Base-by-base conservation (phyloP, 2,888 invertebrate species). In the Strigamia transsilvanica region DNA sequence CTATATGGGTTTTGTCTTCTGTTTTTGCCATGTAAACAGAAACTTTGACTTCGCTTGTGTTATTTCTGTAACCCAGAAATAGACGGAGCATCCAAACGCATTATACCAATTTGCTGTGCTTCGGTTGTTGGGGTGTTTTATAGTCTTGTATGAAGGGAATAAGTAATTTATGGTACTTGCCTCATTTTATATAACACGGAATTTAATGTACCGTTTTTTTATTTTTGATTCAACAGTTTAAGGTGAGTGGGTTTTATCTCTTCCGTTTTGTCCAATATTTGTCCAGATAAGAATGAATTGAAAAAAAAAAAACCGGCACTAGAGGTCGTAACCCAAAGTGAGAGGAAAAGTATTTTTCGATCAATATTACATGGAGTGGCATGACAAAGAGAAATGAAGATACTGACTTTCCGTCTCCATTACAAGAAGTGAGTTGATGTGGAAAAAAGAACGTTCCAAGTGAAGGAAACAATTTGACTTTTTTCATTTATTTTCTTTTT, bases 321-420 rank as follows among this genome's bases (percentile, higher is more conserved):
- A 73, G 73, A 73, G 73, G 73, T 73, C 73, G 73, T 73, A 73
- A 73, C 73, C 73, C 73, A 10, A 73, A 73, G 73, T 73, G 73
- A 73, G 73, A 73, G 73, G 73, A 73, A 73, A 73, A 73, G 73
- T 73, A 73, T 73, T 73, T 73, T 73, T 73, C 73, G 73, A 73
- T 73, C 73, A 73, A 73, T 73, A 73, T 73, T 73, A 73, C 73
- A 73, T 73, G 73, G 73, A 73, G 73, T 73, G 32, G 73, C 23
- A 73, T 73, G 73, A 73, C 27, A 73, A 73, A 73, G 32, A 73
- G 73, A 73, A 73, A 73, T 73, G 73, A 73, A 73, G 73, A 73
- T 32, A 73, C 73, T 73, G 73, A 73, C 73, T 73, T 73, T 73
- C 7, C 21, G 10, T 21, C 61, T 66, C 73, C 73, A n/a, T 73